Evolutionary conservation across 1,140 invertebrate genomes (phyloP).

Genomic region (Hypothenemus hampei): DNA sequence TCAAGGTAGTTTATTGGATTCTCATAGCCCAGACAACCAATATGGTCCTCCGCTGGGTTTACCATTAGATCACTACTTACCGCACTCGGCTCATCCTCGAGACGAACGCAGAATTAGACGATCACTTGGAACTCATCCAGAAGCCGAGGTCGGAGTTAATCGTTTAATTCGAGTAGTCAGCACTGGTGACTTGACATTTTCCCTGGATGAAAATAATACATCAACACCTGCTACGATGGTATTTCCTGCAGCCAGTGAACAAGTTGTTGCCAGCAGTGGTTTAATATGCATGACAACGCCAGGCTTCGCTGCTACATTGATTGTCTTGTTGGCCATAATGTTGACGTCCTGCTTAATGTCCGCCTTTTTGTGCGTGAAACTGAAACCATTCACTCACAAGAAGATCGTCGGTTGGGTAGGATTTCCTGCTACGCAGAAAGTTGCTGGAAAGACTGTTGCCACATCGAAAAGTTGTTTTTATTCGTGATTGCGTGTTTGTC

Average conservation of each 20-base stretch:
- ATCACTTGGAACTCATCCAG: constrained; percentile 56
- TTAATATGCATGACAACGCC: constrained; percentile 90
- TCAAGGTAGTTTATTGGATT: constrained; percentile 48
- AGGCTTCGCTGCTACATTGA: constrained; percentile 78
- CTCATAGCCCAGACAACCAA: constrained; percentile 57
- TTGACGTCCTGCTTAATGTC: constrained; percentile 79
- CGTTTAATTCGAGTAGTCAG: constrained; percentile 79
- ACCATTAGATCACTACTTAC: constrained; percentile 59
- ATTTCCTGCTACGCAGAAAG: constrained; percentile 45
- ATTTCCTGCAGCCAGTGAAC: constrained; percentile 57
- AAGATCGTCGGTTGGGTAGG: constrained; percentile 49
- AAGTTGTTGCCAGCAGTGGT: constrained; percentile 44
- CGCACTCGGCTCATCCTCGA: constrained; percentile 59
- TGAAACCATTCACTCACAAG: constrained; percentile 61
- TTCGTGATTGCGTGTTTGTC: constrained; percentile 42
- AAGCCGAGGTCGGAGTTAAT: constrained; percentile 78
- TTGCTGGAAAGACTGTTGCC: constrained; percentile 37
- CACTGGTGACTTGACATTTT: constrained; percentile 77
- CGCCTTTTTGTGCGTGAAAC: constrained; percentile 72
- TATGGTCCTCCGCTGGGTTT: constrained; percentile 61
- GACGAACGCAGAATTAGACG: constrained; percentile 68
- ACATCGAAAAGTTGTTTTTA: constrained; percentile 51
- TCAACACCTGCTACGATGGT: constrained; percentile 60
- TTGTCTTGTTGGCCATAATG: constrained; percentile 73
- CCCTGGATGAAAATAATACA: constrained; percentile 60